Evolutionary conservation across 2,113 vertebrate species (phyloP), one percentile per base, ranked within the genome.

Genomic region (Xiphias gladius): DNA sequence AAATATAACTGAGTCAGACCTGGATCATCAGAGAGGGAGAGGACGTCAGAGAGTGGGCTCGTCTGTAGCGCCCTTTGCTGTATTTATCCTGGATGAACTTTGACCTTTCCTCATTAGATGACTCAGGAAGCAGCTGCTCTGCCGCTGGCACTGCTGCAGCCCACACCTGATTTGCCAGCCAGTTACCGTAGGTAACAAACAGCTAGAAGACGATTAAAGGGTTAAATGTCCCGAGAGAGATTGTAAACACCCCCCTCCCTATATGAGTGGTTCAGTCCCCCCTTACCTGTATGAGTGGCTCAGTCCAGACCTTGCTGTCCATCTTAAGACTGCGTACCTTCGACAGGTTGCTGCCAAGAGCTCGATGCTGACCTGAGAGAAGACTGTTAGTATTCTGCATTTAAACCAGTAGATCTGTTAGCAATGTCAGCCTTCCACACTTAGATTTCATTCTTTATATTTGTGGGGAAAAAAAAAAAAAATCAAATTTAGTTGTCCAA

Each of bases 261-360:
- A 75, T 46, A 92, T 75, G 9, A 95, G 72, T 37, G 90, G 87
- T 55, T 92, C 88, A 2, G 91, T 83, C 93, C 10, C 28, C n/a
- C 59, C 59, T 59, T 54, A 74, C 66, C 77, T 75, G 82, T 62
- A 94, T 78, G 7, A 95, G 17, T 24, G 93, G 92, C 61, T 95
- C 94, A 1, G 95, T 96, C 96, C 96, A 96, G 22, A 94, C 71
- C 55, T 96, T 96, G 84, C 28, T 93, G 88, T 96, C 96, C 90
- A 96, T 75, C 83, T 86, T 95, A 70, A 96, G 90, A 58, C 95
- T 94, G 20, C 95, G 93, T 1, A 96, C 94, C 81, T 96, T 96
- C 0, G 96, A 96, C 67, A 93, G 43, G 10, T 61, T 92, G 28
- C 64, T 89, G 1, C 95, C 89, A 76, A 96, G 61, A 55, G 80